Conservation (phyloP, 2,888 invertebrate species). For the Heliothis peltigera region DNA sequence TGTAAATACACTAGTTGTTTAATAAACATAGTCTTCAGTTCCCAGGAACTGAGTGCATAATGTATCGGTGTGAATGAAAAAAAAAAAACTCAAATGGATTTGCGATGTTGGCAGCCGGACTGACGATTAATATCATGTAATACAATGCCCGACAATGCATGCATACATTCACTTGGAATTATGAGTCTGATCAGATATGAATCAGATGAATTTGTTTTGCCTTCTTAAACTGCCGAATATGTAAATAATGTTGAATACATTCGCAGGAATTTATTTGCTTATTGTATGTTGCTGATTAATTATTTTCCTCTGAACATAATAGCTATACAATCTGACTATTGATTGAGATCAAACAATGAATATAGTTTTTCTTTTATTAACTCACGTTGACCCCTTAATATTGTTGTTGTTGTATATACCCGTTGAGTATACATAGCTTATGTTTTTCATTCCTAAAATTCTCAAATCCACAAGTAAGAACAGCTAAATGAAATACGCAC, state of each 20-base stretch:
- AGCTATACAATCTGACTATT: neutral
- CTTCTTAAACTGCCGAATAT: constrained; percentile 11
- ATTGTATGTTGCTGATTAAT: neutral
- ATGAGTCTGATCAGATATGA: constrained; percentile 58
- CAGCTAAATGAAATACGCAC: neutral
- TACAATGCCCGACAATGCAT: constrained; percentile 65
- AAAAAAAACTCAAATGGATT: constrained; percentile 29
- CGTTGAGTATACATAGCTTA: too few species aligned
- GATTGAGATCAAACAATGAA: neutral
- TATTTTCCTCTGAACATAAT: neutral
- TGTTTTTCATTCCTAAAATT: too few species aligned
- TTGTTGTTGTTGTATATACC: too few species aligned
- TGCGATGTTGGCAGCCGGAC: constrained; percentile 34
- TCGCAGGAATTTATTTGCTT: neutral
- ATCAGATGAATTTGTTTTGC: constrained; percentile 25
- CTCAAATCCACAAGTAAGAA: too few species aligned
- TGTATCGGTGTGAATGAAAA: constrained; percentile 27
- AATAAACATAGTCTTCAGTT: constrained; percentile 25
- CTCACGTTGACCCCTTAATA: too few species aligned
- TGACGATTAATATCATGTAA: constrained; percentile 63
- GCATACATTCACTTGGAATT: constrained; percentile 59
- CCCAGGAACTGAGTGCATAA: constrained; percentile 13
- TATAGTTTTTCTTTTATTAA: too few species aligned
- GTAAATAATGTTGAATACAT: neutral
- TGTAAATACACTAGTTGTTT: constrained; percentile 44